Conservation (phyloP, 2,113 vertebrate species). For the Brachyistius frenatus region DNA sequence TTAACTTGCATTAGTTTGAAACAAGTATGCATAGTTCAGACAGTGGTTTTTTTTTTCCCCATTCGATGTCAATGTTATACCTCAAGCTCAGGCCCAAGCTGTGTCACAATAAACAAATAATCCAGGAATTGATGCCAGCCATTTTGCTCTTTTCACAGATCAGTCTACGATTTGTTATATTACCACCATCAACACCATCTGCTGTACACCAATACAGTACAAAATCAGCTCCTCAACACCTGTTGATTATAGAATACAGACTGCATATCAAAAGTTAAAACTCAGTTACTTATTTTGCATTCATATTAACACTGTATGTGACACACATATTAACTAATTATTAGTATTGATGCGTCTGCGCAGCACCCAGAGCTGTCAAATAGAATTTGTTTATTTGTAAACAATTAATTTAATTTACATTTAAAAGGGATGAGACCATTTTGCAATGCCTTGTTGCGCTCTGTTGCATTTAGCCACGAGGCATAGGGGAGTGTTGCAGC, state of each 20-base stretch:
- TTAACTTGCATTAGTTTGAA: background rate
- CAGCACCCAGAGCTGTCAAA: slow-evolving; percentile 13
- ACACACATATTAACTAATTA: slow-evolving; percentile 1
- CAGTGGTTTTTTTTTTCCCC: background rate
- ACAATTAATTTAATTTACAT: slow-evolving; percentile 47
- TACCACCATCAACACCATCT: background rate
- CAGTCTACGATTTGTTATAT: slow-evolving; percentile 1
- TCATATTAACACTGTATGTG: background rate
- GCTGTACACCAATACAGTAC: background rate
- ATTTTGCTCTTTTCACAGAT: background rate
- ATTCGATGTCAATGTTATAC: background rate
- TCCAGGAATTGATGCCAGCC: background rate
- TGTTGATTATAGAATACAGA: slow-evolving; percentile 19
- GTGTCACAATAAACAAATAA: background rate
- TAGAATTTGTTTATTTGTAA: slow-evolving; percentile 16
- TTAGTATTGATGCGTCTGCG: slow-evolving; percentile 4
- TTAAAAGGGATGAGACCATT: slow-evolving; percentile 32
- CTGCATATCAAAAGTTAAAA: background rate
- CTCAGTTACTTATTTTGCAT: background rate
- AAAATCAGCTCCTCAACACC: background rate
- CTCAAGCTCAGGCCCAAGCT: background rate
- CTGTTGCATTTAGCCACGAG: slow-evolving; percentile 6
- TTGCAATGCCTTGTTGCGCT: slow-evolving; percentile 14
- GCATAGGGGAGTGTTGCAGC: slow-evolving; percentile 23
- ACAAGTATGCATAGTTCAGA: background rate